Evolutionary conservation across 2,888 invertebrate species (phyloP).

Genomic region (Hirudinaria manillensis): DNA sequence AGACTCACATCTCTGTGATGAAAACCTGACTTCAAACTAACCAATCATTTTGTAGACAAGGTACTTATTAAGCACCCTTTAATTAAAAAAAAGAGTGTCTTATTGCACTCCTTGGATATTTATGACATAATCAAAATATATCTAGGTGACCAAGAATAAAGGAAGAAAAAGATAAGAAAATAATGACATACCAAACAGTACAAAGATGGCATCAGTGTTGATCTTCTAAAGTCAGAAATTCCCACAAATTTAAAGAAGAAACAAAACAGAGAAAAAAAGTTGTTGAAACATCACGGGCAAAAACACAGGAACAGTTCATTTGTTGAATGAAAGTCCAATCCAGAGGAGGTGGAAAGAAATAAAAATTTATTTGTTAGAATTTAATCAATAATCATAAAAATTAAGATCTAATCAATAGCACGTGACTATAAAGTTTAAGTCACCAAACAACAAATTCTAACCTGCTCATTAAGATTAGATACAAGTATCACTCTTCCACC

Average conservation of each 20-base stretch:
- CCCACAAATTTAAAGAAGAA: slow-evolving; percentile 13
- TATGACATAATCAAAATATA: no score
- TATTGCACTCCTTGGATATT: no score
- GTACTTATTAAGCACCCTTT: no score
- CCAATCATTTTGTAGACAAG: no score
- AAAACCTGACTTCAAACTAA: no score
- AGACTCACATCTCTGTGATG: no score
- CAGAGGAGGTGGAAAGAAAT: slow-evolving; percentile 9
- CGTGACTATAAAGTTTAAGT: background rate
- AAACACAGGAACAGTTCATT: slow-evolving; percentile 10
- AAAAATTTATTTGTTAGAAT: background rate
- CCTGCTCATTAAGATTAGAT: slow-evolving; percentile 4
- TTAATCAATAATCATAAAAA: background rate
- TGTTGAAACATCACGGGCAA: slow-evolving; percentile 3
- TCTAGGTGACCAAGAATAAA: no score
- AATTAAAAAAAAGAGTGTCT: no score
- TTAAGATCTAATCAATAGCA: no score
- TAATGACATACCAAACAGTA: slow-evolving; percentile 23
- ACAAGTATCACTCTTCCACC: slow-evolving; percentile 14
- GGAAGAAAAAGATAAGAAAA: slow-evolving; percentile 15
- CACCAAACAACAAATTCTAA: background rate
- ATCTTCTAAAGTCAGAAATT: slow-evolving; percentile 17
- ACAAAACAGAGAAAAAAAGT: slow-evolving; percentile 18
- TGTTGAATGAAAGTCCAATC: slow-evolving; percentile 16
- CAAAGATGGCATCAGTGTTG: slow-evolving; percentile 21